These are phyloP conservation scores for Polypedilum pembai DNA, from an alignment of 1,140 invertebrate genomes.

Conservation along the genomic window DNA sequence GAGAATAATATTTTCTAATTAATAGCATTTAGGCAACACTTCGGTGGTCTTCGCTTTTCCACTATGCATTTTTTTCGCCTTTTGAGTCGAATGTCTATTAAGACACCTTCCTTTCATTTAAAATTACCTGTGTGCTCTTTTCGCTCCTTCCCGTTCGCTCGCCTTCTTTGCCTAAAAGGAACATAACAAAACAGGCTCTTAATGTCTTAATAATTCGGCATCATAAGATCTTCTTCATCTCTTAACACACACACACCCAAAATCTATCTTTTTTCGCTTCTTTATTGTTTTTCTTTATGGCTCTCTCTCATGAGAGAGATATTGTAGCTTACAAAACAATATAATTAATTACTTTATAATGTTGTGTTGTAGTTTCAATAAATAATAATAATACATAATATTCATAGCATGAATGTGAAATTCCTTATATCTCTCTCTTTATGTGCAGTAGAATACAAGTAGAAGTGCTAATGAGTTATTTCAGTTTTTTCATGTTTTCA, in stretches of 20 bases:
- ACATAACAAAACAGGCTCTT: not conserved
- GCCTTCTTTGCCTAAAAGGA: not conserved
- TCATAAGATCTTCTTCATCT: constrained; percentile 2
- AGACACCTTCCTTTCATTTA: constrained; percentile 19
- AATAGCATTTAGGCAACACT: constrained; percentile 24
- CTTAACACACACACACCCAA: too few species aligned
- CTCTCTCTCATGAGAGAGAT: too few species aligned
- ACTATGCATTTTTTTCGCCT: constrained; percentile 7
- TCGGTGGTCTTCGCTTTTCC: constrained; percentile 20
- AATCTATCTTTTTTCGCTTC: not conserved
- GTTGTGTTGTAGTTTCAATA: not conserved
- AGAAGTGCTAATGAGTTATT: not conserved
- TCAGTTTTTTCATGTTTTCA: not conserved
- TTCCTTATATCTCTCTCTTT: not conserved
- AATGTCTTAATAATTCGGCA: constrained; percentile 18
- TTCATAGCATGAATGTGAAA: not conserved
- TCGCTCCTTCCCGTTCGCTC: not conserved
- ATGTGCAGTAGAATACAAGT: not conserved
- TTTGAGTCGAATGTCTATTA: not conserved
- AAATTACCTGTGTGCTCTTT: not conserved
- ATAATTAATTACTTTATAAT: constrained; percentile 20
- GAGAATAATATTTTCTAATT: constrained; percentile 5
- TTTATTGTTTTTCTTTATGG: not conserved
- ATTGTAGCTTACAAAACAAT: not conserved
- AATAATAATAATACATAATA: constrained; percentile 6